Base-by-base conservation (phyloP, 2,113 vertebrate species). In the Solea solea region DNA sequence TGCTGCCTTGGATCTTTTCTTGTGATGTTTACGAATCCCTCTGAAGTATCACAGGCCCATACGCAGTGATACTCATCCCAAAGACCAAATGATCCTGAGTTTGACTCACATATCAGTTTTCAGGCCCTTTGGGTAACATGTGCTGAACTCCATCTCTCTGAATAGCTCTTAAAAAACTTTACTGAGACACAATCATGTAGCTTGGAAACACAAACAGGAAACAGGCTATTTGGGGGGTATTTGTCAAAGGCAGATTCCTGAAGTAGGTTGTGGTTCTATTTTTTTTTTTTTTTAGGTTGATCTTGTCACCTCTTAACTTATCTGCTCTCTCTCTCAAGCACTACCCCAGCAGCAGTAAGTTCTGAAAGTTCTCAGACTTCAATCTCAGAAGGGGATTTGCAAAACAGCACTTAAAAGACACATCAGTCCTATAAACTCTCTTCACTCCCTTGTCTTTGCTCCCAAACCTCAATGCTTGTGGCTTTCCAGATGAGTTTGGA, bases 171-270 rank as follows among this genome's bases (percentile, higher is more conserved):
- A 10, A 49, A 27, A 55, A 51, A 42, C 48, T 50, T 57, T 41
- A 15, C 34, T 54, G 55, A 51, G 45, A 64, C 60, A 50, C 59
- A 68, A 25, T 56, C n/a, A 62, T 39, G 60, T 64, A 64, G 46
- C 58, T 48, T 45, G 21, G 64, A 49, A 62, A 59, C 58, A 71
- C 49, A 82, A 76, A 82, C 73, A 64, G 58, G 66, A 86, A 82
- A 61, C n/a, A 14, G 52, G 39, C 27, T 56, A 45, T 45, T 59
- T 1, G 21, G 25, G 55, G 56, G 57, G 25, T 76, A 21, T 34
- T 56, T 64, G 14, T 39, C 50, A 64, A 80, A 70, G 9, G 0
- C 11, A 71, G 8, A 80, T 80, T 78, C 48, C 55, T 44, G 5
- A 34, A 52, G 27, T 16, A 50, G 64, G 53, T 58, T 74, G 46